Evolutionary conservation across 2,113 vertebrate genomes (phyloP).

Genomic region (Hypanus sabinus): DNA sequence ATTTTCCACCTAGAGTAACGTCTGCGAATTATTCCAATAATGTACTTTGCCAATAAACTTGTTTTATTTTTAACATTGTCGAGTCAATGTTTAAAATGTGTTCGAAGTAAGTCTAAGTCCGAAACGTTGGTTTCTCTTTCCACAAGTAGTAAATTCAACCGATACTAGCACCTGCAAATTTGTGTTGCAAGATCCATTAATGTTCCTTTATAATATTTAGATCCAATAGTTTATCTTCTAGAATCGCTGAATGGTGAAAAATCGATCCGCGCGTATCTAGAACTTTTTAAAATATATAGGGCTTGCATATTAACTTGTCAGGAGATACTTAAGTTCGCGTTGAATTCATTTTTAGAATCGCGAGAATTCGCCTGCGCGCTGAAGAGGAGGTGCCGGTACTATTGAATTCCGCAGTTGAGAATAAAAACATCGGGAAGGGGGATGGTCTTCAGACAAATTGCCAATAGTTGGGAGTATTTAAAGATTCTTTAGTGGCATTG

Average conservation of each 20-base stretch:
- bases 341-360: background rate
- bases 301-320: no score
- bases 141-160: background rate
- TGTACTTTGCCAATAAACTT: slow-evolving; percentile 28
- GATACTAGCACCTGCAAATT: no score
- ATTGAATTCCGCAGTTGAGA: background rate
- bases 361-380: background rate
- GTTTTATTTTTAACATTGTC: background rate
- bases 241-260: background rate
- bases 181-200: no score
- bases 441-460: background rate
- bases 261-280: no score
- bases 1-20: background rate
- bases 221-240: background rate
- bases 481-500: background rate
- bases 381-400: no score
- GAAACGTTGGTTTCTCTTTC: background rate
- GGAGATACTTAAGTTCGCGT: no score
- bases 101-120: no score
- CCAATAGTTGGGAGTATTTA: background rate
- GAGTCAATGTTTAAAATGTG: background rate
- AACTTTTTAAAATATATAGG: no score
- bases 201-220: background rate
- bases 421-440: background rate
- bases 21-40: background rate